Evolutionary conservation across 1,140 invertebrate genomes (phyloP).

Genomic region (Sycophila sp.): DNA sequence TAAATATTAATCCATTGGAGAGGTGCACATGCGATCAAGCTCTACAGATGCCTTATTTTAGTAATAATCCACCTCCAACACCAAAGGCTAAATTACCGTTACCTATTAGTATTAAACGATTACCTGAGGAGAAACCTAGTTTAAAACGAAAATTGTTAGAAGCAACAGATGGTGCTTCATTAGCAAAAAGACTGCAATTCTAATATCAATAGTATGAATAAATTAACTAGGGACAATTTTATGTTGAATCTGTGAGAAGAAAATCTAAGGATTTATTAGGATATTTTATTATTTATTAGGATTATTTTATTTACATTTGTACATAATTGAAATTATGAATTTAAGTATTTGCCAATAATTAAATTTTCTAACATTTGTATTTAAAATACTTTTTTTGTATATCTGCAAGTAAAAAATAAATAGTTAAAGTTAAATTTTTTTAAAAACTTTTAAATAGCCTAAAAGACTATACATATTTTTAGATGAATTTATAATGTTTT

Average conservation of each 20-base stretch:
- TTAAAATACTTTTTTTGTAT: background rate
- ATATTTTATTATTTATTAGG: no score
- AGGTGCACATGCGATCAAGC: conserved; percentile 85
- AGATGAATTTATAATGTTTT: background rate
- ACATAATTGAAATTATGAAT: background rate
- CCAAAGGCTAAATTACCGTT: conserved; percentile 82
- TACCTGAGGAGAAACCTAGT: conserved; percentile 73
- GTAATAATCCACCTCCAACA: conserved; percentile 90
- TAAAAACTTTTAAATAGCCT: no score
- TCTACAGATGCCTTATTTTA: conserved; percentile 86
- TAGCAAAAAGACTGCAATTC: conserved; percentile 75
- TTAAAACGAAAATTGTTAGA: conserved; percentile 81
- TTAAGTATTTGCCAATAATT: background rate
- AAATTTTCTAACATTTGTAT: conserved; percentile 9
- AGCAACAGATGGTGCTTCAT: conserved; percentile 73
- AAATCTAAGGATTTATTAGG: no score
- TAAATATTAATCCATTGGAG: conserved; percentile 86
- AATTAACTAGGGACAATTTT: no score
- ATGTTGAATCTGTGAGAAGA: no score
- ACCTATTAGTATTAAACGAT: conserved; percentile 72
- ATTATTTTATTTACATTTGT: background rate
- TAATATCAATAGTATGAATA: conserved; percentile 45
- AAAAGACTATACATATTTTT: background rate
- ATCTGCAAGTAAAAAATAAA: background rate
- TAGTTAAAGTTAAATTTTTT: background rate